phyloP scores from a whole-genome alignment of 1,140 invertebrate species.

The Leucophenga varia region DNA sequence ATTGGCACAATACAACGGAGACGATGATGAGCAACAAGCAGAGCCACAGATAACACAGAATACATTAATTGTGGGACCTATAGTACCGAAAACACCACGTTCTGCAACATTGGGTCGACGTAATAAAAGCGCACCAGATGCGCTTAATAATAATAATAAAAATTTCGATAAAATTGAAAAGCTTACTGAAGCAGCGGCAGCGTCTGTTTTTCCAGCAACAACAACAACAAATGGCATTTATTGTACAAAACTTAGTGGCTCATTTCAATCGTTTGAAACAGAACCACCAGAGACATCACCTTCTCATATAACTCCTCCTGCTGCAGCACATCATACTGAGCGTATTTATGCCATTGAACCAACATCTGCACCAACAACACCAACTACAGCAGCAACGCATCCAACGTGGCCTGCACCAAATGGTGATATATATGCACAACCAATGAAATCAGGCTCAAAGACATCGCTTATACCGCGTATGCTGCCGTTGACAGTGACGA shows the following conservation, averaged over 20 bases:
- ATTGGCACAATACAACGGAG: conserved; percentile 54
- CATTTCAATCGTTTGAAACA: conserved; percentile 45
- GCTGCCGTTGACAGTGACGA: conserved; percentile 3
- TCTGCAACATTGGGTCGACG: conserved; percentile 26
- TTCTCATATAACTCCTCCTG: conserved; percentile 24
- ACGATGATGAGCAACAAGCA: conserved; percentile 32
- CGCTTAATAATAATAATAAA: too few relatives aligned
- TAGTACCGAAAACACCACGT: conserved; percentile 55
- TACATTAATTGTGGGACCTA: conserved; percentile 60
- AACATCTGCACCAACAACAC: conserved; percentile 12
- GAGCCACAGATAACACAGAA: conserved; percentile 59
- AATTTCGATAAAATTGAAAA: too few relatives aligned
- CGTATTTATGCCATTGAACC: conserved; percentile 38
- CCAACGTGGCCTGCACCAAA: conserved; percentile 33
- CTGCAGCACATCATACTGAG: conserved; percentile 37
- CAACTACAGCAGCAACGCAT: conserved; percentile 12
- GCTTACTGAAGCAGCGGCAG: not conserved
- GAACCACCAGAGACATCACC: conserved; percentile 39
- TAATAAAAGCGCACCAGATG: conserved; percentile 5
- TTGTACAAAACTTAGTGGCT: conserved; percentile 29
- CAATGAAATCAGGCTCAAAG: conserved; percentile 34
- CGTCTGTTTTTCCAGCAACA: not conserved
- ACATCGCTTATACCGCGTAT: conserved; percentile 35
- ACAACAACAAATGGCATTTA: not conserved
- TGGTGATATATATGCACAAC: conserved; percentile 43